phyloP scores from a whole-genome alignment of 2,113 vertebrate species.

The Pomatorhinus ruficollis region DNA sequence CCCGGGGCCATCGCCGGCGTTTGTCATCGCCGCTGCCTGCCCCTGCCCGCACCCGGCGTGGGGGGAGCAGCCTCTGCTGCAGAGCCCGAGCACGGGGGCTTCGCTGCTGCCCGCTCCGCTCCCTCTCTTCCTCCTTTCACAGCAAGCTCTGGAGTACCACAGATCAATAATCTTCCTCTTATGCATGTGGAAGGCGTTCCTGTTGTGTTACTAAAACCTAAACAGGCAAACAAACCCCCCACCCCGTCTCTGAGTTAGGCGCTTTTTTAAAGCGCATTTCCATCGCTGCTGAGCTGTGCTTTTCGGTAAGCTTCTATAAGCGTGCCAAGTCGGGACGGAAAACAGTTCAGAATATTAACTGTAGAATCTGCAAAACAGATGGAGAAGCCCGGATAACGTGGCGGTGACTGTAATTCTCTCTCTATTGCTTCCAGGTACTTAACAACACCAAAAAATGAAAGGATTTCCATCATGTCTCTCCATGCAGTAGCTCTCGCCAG shows the following conservation, averaged over 20 bases:
- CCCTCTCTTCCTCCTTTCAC: neutral
- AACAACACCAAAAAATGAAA: neutral
- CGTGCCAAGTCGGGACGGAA: neutral
- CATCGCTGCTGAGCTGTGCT: neutral
- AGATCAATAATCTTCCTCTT: accelerated
- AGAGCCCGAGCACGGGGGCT: neutral
- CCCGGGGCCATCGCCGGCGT: neutral
- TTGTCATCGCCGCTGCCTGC: neutral
- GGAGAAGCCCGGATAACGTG: neutral
- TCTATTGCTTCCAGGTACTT: neutral
- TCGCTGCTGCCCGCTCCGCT: too few relatives aligned
- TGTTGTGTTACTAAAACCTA: neutral
- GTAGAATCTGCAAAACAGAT: neutral
- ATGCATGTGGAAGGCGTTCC: neutral
- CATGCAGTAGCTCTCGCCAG: neutral
- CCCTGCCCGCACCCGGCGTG: accelerated
- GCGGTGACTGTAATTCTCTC: neutral
- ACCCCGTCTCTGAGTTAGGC: neutral
- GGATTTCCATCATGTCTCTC: conserved; percentile 9
- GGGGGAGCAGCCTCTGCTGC: neutral
- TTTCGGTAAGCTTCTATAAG: neutral
- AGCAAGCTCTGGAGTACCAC: accelerated
- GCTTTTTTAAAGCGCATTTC: neutral
- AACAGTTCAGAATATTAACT: neutral
- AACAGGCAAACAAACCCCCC: neutral